Evolutionary conservation across 2,113 vertebrate genomes (phyloP), one percentile per base, ranked within the genome.

Genomic region (Rhea pennata): DNA sequence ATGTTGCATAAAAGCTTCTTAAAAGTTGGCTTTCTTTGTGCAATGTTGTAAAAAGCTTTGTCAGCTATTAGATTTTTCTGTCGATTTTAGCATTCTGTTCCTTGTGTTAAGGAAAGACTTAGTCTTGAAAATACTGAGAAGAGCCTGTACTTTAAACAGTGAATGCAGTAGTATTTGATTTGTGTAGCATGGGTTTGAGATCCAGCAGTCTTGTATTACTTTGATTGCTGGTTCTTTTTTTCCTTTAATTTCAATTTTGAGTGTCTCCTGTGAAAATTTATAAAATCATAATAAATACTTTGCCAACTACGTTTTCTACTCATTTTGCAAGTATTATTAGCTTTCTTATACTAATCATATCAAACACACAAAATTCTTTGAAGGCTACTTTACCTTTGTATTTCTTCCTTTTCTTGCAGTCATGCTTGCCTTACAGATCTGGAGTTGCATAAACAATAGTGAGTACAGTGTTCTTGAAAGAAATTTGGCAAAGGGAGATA

Each of bases 381-480:
- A 58, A 42, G 78, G 23, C 46, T 58, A 20, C 10, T 15, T 65
- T 50, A 9, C 50, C 12, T 59, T 40, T 87, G 2, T 22, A 22
- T 42, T 4, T 61, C 15, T 75, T 39, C 20, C 53, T 33, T 39
- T 79, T 56, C 39, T 66, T 51, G 27, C 7, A 21, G 39, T 75
- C 42, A 1, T 26, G 20, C 40, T 22, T 12, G 31, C 36, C 61
- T 85, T 0, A 0, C 20, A 75, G 46, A 64, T 22, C 40, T 85
- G 31, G n/a, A 72, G 66, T 67, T 64, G 31, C 11, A 22, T 21
- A 53, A 77, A 74, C 64, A 89, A 56, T 50, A 74, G 44, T 23
- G 31, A 73, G 12, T 74, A 2, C 44, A 54, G 29, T 33, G 39
- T 59, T 86, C 58, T 59, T 58, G 44, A 48, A 81, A 61, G 27